phyloP scores from a whole-genome alignment of 2,797 vertebrate species.

The Perodicticus potto region DNA sequence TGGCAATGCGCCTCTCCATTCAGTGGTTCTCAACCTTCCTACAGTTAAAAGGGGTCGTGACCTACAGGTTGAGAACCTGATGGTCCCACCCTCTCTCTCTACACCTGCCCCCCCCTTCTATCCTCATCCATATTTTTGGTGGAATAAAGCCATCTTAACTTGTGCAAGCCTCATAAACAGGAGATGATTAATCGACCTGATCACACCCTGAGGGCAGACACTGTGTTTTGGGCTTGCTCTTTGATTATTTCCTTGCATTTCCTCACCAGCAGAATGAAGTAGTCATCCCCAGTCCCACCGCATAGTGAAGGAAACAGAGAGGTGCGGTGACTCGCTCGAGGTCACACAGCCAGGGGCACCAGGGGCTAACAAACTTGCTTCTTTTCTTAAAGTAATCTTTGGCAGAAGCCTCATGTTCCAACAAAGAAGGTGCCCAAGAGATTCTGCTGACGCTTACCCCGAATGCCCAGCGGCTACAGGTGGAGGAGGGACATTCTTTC shows the following conservation, averaged over 20 bases:
- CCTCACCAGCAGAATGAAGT: neutral
- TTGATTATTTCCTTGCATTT: neutral
- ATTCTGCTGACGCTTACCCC: neutral
- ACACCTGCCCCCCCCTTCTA: neutral
- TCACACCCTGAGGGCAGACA: neutral
- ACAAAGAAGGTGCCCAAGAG: rapidly evolving
- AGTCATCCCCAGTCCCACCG: rapidly evolving
- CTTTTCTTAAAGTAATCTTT: neutral
- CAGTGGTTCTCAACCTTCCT: too few species aligned
- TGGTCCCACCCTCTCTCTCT: rapidly evolving
- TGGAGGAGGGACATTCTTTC: neutral
- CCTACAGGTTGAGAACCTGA: too few species aligned
- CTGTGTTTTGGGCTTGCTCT: neutral
- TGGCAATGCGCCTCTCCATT: neutral
- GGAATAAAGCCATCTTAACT: neutral
- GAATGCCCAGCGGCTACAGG: rapidly evolving
- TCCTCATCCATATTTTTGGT: neutral
- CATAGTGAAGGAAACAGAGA: neutral
- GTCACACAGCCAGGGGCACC: neutral
- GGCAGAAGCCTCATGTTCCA: neutral
- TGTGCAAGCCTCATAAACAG: rapidly evolving
- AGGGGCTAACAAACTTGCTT: neutral
- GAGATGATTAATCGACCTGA: neutral
- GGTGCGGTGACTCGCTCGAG: neutral
- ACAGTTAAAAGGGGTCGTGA: too few species aligned